phyloP scores from a whole-genome alignment of 2,888 invertebrate genomes.

The Phortica okadai region DNA sequence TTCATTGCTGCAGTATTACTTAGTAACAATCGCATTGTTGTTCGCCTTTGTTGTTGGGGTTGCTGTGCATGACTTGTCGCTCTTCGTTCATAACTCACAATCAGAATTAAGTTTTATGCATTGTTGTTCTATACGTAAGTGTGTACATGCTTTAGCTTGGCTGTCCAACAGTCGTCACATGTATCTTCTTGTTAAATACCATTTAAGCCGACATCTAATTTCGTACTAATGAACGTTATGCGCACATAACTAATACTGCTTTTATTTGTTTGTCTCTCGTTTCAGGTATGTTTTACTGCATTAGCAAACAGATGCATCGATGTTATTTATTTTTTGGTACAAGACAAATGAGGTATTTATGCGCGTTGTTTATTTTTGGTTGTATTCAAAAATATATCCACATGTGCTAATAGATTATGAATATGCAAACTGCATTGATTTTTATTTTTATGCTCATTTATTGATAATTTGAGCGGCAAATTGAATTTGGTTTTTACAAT shows the following conservation, averaged over 20 bases:
- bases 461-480: too few species aligned
- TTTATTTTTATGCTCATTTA: too few species aligned
- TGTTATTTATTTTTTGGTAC: not conserved
- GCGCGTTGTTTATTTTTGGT: too few species aligned
- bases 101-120: slow-evolving; percentile 68
- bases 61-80: not conserved
- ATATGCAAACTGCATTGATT: too few species aligned
- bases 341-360: slow-evolving; percentile 15
- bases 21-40: not conserved
- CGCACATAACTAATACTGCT: not conserved
- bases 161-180: slow-evolving; percentile 9
- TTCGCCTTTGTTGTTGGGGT: not conserved
- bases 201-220: not conserved
- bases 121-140: too few species aligned
- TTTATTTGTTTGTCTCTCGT: slow-evolving; percentile 42
- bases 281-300: slow-evolving; percentile 54
- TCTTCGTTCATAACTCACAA: slow-evolving; percentile 60
- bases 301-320: slow-evolving; percentile 48
- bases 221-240: not conserved
- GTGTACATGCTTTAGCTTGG: slow-evolving; percentile 11
- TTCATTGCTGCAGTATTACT: not conserved
- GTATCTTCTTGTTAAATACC: not conserved
- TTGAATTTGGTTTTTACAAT: too few species aligned
- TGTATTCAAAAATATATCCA: too few species aligned
- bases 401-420: too few species aligned